Evolutionary conservation across 2,113 vertebrate genomes (phyloP).

Genomic region (Petrocephalus zakoni): DNA sequence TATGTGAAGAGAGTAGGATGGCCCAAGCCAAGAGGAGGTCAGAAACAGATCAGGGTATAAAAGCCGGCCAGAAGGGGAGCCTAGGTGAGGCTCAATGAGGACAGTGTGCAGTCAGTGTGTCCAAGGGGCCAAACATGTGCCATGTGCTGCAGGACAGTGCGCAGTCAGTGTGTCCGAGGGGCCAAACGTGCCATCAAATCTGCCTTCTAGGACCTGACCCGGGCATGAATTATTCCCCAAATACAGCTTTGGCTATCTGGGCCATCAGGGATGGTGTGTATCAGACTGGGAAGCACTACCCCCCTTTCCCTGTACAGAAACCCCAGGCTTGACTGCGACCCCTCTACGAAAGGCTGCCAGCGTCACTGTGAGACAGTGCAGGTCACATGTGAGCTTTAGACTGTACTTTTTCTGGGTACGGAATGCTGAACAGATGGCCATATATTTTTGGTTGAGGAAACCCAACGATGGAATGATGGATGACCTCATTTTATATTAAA

Average conservation of each 20-base stretch:
- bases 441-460: slow-evolving; percentile 34
- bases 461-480: slow-evolving; percentile 22
- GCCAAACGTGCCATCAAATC: slow-evolving; percentile 31
- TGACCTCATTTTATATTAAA: slow-evolving; percentile 23
- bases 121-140: too few species aligned
- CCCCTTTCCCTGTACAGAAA: not conserved
- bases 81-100: not conserved
- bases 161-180: slow-evolving; percentile 46
- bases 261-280: not conserved
- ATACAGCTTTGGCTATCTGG: not conserved
- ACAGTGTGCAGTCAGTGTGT: too few species aligned
- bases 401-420: not conserved
- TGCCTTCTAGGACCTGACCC: not conserved
- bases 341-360: not conserved
- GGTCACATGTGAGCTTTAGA: not conserved
- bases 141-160: not conserved
- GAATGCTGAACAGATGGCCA: slow-evolving; percentile 45
- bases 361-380: not conserved
- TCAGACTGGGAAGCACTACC: not conserved
- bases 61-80: slow-evolving; percentile 63
- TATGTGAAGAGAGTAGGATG: slow-evolving; percentile 60
- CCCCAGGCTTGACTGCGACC: not conserved
- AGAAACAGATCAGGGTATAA: slow-evolving; percentile 75
- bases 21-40: slow-evolving; percentile 75
- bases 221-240: not conserved